A percentile compares a stretch with the other conserved stretches of the same genome.
phyloP scores from a whole-genome alignment of 2,888 invertebrate species.

The Labia minor region DNA sequence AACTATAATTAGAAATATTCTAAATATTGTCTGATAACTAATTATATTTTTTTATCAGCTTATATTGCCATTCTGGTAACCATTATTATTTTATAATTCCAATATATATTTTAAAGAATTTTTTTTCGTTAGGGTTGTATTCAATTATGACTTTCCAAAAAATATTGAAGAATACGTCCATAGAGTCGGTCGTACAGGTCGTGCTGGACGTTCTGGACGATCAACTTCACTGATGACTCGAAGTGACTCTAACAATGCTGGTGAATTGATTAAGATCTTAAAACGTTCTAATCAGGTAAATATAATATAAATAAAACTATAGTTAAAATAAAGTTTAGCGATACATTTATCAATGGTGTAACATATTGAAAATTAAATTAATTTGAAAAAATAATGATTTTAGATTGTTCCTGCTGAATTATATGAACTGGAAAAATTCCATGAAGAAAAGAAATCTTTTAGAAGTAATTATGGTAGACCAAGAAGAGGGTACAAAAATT shows the following conservation, averaged over 20 bases:
- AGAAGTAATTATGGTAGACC: too few relatives aligned
- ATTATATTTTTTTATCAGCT: neutral
- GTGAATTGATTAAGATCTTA: constrained; percentile 70
- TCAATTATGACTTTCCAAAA: constrained; percentile 87
- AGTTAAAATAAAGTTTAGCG: too few relatives aligned
- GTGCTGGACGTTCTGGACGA: constrained; percentile 76
- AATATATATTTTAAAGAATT: too few relatives aligned
- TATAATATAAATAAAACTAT: constrained; percentile 15
- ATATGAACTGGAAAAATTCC: too few relatives aligned
- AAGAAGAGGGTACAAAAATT: too few relatives aligned
- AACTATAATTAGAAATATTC: too few relatives aligned
- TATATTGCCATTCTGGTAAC: neutral
- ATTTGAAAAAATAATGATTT: too few relatives aligned
- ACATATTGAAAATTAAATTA: too few relatives aligned
- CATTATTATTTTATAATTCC: too few relatives aligned
- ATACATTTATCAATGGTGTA: too few relatives aligned
- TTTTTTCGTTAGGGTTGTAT: constrained; percentile 54
- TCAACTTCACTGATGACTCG: constrained; percentile 73
- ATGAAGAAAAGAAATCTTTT: too few relatives aligned
- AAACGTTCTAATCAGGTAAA: constrained; percentile 67
- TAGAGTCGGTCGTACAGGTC: constrained; percentile 87
- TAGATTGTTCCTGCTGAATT: too few relatives aligned
- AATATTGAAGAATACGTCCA: constrained; percentile 95
- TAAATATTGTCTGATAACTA: neutral
- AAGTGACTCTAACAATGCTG: constrained; percentile 71